Conservation (phyloP, 1,140 invertebrate species). For the Frieseomelitta varia region DNA sequence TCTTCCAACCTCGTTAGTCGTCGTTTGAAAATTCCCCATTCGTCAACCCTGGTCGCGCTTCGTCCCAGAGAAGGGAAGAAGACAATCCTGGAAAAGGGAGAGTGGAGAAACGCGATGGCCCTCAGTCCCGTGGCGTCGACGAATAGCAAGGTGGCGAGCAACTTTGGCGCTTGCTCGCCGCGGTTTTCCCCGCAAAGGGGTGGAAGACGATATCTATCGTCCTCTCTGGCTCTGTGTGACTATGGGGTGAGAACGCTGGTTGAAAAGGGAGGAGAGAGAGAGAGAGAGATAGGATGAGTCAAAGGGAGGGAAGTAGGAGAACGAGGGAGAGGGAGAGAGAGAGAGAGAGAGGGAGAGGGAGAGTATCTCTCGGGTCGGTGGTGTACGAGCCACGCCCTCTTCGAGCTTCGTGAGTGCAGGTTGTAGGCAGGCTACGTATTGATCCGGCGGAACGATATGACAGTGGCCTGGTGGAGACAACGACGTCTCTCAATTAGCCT, state of each 20-base stretch:
- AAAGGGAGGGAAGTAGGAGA: conserved; percentile 4
- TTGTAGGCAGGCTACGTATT: conserved; percentile 80
- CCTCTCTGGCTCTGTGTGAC: conserved; percentile 43
- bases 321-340: conserved; percentile 23
- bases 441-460: conserved; percentile 80
- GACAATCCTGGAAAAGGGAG: background rate
- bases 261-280: conserved; percentile 32
- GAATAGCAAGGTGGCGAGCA: conserved; percentile 34
- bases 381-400: conserved; percentile 81
- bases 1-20: background rate
- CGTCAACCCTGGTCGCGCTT: background rate
- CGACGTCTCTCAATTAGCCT: conserved; percentile 79
- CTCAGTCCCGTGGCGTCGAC: background rate
- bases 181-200: conserved; percentile 27
- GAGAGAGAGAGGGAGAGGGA: conserved; percentile 36
- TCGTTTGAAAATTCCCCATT: background rate
- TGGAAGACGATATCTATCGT: conserved; percentile 69
- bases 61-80: too few relatives aligned
- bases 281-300: conserved; percentile 9
- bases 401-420: conserved; percentile 77
- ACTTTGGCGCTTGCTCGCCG: conserved; percentile 37
- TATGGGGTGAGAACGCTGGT: conserved; percentile 2
- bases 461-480: conserved; percentile 78
- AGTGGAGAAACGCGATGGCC: background rate
- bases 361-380: conserved; percentile 70